Conservation (phyloP, 2,113 vertebrate species). For the Proterorhinus semilunaris region DNA sequence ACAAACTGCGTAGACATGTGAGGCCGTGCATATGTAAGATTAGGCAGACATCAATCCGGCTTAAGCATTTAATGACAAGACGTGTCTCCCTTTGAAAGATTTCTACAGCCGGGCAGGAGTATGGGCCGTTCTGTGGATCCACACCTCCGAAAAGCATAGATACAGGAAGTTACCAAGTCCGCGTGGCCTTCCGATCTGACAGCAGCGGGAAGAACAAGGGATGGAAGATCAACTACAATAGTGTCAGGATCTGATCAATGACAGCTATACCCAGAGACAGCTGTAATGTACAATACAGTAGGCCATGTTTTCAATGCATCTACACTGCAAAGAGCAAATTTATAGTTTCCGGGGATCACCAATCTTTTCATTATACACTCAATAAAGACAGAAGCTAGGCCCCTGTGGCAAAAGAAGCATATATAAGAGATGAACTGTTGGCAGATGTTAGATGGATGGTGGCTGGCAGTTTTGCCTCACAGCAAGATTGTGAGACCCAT, state of each 20-base stretch:
- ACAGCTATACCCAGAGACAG: background rate
- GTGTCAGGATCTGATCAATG: constrained; percentile 53
- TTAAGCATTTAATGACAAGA: constrained; percentile 28
- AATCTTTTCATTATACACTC: background rate
- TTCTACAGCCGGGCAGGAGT: constrained; percentile 65
- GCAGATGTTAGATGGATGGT: background rate
- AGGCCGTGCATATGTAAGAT: constrained; percentile 48
- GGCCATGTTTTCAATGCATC: background rate
- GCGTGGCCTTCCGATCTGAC: constrained; percentile 70
- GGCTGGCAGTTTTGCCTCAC: background rate
- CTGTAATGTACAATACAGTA: background rate
- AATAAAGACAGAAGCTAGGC: background rate
- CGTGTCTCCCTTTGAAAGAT: constrained; percentile 65
- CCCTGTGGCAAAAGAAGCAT: background rate
- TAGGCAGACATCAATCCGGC: constrained; percentile 24
- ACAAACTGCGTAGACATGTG: constrained; percentile 42
- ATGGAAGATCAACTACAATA: constrained; percentile 81
- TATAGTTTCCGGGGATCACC: background rate
- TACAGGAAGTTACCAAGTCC: constrained; percentile 72
- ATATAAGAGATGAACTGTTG: background rate
- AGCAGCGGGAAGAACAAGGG: constrained; percentile 76
- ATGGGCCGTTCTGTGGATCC: constrained; percentile 79
- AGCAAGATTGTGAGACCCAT: background rate
- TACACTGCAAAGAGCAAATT: background rate
- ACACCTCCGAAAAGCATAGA: constrained; percentile 71